Evolutionary conservation across 1,140 invertebrate genomes (phyloP).

Genomic region (Apis cerana): DNA sequence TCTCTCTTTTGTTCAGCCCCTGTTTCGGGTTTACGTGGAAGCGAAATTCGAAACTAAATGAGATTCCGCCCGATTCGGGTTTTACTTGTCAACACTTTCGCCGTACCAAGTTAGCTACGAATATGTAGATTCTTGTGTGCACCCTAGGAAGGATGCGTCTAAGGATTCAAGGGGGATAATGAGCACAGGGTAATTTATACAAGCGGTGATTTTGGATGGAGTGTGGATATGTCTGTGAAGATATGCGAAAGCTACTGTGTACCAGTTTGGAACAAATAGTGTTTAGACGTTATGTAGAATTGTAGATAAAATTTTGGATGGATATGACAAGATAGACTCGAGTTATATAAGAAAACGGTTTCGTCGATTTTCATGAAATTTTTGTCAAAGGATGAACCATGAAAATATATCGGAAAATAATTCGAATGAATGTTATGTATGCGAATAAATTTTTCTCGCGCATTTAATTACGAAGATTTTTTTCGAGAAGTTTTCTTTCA

Average conservation of each 20-base stretch:
- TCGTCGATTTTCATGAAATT: no score
- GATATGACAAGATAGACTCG: no score
- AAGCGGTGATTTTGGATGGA: background rate
- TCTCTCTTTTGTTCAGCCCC: background rate
- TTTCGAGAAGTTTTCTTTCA: no score
- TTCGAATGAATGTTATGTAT: no score
- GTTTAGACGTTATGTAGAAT: background rate
- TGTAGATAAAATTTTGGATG: no score
- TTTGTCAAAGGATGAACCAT: no score
- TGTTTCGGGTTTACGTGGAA: background rate
- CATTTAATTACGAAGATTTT: no score
- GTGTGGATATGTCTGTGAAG: no score
- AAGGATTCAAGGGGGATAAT: background rate
- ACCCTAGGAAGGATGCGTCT: background rate
- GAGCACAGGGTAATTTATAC: background rate
- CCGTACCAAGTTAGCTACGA: background rate
- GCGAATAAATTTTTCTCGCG: no score
- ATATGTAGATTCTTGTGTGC: background rate
- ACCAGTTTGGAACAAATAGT: background rate
- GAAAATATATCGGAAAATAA: no score
- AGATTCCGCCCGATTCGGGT: slow-evolving; percentile 22
- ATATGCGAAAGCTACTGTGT: background rate
- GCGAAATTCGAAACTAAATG: slow-evolving; percentile 40
- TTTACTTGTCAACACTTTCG: slow-evolving; percentile 18
- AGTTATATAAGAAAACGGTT: no score